Conservation (phyloP, 2,113 vertebrate species). For the Oncorhynchus mykiss region DNA sequence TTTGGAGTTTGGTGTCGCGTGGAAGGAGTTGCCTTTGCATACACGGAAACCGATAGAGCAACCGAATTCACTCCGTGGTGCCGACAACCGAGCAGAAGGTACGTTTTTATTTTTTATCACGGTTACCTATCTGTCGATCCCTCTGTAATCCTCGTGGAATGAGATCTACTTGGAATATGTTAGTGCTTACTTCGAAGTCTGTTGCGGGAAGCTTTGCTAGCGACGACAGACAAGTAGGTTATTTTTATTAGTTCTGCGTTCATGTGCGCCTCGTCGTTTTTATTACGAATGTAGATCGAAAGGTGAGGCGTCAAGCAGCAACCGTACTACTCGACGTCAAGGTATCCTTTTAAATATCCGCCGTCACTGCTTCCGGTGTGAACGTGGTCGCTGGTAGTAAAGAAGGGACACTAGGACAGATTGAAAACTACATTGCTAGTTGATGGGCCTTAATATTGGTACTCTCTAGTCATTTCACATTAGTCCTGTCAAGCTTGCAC, state of each 20-base stretch:
- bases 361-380: too few species aligned
- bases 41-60: constrained; percentile 26
- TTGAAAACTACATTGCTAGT: too few species aligned
- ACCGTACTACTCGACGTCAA: too few species aligned
- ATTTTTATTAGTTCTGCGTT: not conserved
- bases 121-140: not conserved
- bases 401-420: too few species aligned
- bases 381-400: too few species aligned
- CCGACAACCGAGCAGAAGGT: constrained; percentile 56
- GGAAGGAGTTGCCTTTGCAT: not conserved
- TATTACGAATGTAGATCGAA: not conserved
- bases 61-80: constrained; percentile 40
- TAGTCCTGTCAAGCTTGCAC: too few species aligned
- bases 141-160: not conserved
- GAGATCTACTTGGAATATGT: not conserved
- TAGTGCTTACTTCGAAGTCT: not conserved
- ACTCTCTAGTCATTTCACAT: too few species aligned
- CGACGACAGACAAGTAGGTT: not conserved
- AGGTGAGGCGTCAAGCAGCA: not conserved
- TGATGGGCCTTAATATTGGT: too few species aligned
- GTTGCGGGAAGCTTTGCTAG: not conserved
- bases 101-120: not conserved
- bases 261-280: not conserved
- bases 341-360: too few species aligned
- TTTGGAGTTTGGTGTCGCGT: not conserved